phyloP scores from a whole-genome alignment of 2,113 vertebrate genomes.

The Prinia subflava region DNA sequence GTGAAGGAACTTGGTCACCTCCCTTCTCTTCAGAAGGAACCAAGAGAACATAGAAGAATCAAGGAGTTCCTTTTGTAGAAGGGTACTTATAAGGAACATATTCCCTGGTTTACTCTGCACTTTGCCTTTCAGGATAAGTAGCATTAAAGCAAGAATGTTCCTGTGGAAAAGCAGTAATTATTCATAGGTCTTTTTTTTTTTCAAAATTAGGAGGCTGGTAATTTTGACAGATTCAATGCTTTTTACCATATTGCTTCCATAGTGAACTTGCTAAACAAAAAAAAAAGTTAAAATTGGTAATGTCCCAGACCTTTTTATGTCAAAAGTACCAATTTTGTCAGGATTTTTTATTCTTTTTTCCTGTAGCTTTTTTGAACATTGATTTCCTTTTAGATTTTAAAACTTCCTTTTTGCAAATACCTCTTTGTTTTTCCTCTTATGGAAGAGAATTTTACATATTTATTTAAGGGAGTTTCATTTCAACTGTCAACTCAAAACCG shows the following conservation, averaged over 20 bases:
- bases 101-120: not conserved
- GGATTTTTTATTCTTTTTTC: not conserved
- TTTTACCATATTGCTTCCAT: not conserved
- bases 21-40: not conserved
- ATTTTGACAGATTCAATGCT: not conserved
- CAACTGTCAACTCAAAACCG: not conserved
- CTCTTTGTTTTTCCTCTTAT: not conserved
- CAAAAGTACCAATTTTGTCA: not conserved
- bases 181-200: not conserved
- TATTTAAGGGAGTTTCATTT: not conserved
- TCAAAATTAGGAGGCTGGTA: not conserved
- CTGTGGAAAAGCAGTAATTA: not conserved
- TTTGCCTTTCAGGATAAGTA: not conserved
- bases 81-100: not conserved
- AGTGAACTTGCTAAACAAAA: not conserved
- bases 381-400: not conserved
- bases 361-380: not conserved
- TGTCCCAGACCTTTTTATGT: not conserved
- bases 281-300: rapidly evolving
- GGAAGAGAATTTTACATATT: not conserved
- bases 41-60: not conserved
- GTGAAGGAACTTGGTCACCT: not conserved
- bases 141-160: not conserved
- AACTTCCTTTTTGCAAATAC: not conserved
- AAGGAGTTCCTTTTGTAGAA: not conserved